Evolutionary conservation across 2,113 vertebrate species (phyloP), one percentile per base, ranked within the genome.

Genomic region (Lepus americanus): DNA sequence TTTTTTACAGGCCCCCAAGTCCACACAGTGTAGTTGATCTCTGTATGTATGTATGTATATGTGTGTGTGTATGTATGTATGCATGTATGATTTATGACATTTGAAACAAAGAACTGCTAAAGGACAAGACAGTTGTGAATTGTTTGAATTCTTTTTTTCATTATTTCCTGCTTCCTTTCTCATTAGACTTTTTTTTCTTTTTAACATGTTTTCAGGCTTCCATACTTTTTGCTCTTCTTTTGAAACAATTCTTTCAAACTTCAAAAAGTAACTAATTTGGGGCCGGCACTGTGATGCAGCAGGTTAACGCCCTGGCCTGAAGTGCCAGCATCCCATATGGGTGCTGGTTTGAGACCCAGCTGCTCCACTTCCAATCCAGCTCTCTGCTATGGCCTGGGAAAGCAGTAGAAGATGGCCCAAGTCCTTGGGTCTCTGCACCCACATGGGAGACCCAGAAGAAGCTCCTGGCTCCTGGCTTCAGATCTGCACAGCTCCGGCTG

Each of bases 51-150:
- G 22, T 44, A 49, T 7, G 5, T 25, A 19, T 17, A 64, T 12
- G 17, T 74, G 14, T 51, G 17, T 29, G 14, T 36, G 4, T 36
- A 3, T 6, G 67, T 25, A 12, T 29, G 11, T n/a, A 49, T 4
- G 9, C 3, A 11, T 23, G 59, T 9, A 77, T 20, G 36, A 74
- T 55, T 92, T 90, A 72, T 96, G 79, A 63, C 25, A 90, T 51
- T 73, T 74, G 93, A 92, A 87, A 83, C 27, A 84, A 64, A 87
- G 66, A 76, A 69, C 16, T 66, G 63, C 66, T 49, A 78, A 89
- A 88, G 67, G 63, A 88, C 81, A 93, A 82, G 73, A 55, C 67
- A 88, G 69, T 27, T 51, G 44, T 69, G 33, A 79, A 85, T 81
- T 74, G 49, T 66, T 83, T 70, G n/a, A 92, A 10, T 33, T 73